A percentile compares a stretch with the other conserved stretches of the same genome.
Conservation (phyloP, 2,888 invertebrate species). For the Amphiduros pacificus region DNA sequence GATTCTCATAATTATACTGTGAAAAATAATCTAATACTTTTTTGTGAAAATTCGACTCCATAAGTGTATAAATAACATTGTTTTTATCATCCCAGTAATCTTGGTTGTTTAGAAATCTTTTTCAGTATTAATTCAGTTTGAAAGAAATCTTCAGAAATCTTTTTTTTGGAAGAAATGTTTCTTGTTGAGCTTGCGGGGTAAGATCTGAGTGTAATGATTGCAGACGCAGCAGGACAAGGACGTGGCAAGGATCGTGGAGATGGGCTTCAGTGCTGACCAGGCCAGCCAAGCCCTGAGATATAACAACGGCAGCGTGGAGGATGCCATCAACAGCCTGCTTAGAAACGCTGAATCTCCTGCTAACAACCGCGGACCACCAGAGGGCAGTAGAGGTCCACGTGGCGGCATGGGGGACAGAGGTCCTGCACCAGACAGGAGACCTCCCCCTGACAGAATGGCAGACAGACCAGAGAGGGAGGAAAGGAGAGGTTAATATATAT, state of each 20-base stretch:
- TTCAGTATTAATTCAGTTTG: too few relatives aligned
- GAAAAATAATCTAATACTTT: too few relatives aligned
- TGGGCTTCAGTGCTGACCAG: conserved; percentile 77
- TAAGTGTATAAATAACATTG: too few relatives aligned
- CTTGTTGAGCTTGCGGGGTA: too few relatives aligned
- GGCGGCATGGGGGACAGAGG: conserved; percentile 3
- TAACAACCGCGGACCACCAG: background rate
- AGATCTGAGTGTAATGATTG: too few relatives aligned
- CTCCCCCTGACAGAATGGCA: background rate
- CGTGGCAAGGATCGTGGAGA: conserved; percentile 72
- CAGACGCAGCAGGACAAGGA: conserved; percentile 38
- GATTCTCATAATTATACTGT: too few relatives aligned
- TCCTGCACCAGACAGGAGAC: background rate
- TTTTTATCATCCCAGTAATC: too few relatives aligned
- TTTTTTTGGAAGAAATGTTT: too few relatives aligned
- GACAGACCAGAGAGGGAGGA: background rate
- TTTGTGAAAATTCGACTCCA: too few relatives aligned
- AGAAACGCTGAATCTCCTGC: conserved; percentile 21
- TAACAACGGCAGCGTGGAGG: conserved; percentile 71
- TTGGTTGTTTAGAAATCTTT: too few relatives aligned
- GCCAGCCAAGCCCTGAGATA: conserved; percentile 74
- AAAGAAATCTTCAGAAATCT: too few relatives aligned
- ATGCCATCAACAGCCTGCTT: conserved; percentile 47
- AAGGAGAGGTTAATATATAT: too few relatives aligned
- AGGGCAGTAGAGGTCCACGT: background rate